A percentile compares a stretch with the other conserved stretches of the same genome.
These are phyloP conservation scores for Sebastes steindachneri DNA, from an alignment of 2,797 vertebrate species.

Conservation along the genomic window DNA sequence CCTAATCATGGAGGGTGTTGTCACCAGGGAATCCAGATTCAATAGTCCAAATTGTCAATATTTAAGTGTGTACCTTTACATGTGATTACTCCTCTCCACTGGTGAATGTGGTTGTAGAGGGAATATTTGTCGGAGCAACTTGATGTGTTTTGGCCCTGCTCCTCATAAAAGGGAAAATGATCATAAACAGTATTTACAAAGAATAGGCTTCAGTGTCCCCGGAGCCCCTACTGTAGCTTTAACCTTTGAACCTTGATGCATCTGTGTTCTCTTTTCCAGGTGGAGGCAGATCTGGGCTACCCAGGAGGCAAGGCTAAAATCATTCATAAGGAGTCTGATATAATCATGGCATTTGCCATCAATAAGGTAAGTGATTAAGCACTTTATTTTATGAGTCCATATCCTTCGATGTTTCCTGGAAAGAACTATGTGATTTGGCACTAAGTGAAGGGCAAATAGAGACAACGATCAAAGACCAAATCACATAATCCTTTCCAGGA, in stretches of 20 bases:
- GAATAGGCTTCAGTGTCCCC: background rate
- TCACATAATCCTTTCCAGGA: background rate
- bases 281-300: constrained; percentile 97
- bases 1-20: constrained; percentile 18
- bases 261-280: constrained; percentile 80
- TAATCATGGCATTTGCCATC: constrained; percentile 98
- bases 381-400: background rate
- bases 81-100: background rate
- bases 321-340: constrained; percentile 98
- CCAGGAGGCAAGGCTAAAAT: constrained; percentile 98
- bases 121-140: background rate
- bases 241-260: background rate
- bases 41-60: background rate
- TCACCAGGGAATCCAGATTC: constrained; percentile 30
- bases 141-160: background rate
- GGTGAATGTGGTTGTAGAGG: constrained; percentile 1
- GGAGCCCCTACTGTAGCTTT: background rate
- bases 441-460: background rate
- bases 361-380: constrained; percentile 87
- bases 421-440: background rate
- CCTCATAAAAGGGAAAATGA: background rate
- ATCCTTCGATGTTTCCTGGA: background rate
- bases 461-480: background rate
- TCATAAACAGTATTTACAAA: background rate
- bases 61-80: background rate